Evolutionary conservation across 92 coral and sea anemone species (phyloP).

Genomic region (Plumapathes pennacea): DNA sequence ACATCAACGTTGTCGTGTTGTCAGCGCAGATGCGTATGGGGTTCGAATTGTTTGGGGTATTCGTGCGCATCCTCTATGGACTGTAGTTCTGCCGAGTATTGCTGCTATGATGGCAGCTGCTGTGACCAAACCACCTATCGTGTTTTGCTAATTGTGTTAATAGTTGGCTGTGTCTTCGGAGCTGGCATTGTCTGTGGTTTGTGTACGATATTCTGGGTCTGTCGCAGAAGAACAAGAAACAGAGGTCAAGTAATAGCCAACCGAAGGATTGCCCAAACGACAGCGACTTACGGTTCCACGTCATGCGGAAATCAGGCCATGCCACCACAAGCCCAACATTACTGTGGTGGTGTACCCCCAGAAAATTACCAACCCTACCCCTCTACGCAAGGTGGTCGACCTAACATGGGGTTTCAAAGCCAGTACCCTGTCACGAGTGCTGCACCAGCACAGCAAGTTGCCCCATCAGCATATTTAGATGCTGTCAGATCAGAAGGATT

Average conservation of each 20-base stretch:
- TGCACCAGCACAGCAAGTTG: no score
- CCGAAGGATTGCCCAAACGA: neutral
- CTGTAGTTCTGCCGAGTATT: neutral
- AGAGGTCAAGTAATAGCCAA: no score
- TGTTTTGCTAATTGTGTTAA: neutral
- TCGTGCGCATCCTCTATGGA: neutral
- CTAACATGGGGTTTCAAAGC: neutral
- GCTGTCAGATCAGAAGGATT: no score
- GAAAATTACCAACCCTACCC: neutral
- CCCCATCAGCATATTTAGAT: no score
- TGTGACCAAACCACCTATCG: neutral
- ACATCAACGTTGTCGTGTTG: conserved; percentile 2
- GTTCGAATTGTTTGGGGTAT: neutral
- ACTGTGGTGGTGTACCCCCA: neutral
- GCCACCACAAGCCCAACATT: neutral
- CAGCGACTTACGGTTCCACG: neutral
- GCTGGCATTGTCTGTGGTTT: neutral
- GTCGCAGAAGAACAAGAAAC: neutral
- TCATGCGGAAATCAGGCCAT: neutral
- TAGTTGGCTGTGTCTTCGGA: no score
- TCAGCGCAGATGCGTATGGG: conserved; percentile 2
- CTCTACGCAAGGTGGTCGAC: neutral
- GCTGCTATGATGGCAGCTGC: conserved; percentile 1
- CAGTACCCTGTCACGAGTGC: no score
- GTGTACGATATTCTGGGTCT: neutral